Conservation (phyloP, 37 sponge, comb jelly and placozoan genomes). For the Hexactinellida sp. region DNA sequence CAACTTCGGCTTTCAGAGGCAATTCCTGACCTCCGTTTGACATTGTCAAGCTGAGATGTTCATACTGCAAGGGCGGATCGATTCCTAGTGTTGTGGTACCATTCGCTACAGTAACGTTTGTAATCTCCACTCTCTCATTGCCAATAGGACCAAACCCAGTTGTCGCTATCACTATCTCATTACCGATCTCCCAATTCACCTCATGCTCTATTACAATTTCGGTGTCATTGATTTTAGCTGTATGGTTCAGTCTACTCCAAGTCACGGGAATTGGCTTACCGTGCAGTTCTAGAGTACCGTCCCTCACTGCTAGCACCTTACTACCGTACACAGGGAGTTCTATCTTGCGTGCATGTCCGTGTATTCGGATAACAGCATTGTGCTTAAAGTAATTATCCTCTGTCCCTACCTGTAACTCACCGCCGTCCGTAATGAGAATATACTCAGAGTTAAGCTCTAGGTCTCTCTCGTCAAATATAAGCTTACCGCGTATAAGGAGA, state of each 20-base stretch:
- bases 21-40: constrained; percentile 39
- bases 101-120: constrained; percentile 20
- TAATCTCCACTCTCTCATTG: constrained; percentile 72
- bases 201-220: constrained; percentile 32
- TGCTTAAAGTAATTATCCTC: constrained; percentile 63
- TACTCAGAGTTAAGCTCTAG: constrained; percentile 55
- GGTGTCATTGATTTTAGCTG: constrained; percentile 41
- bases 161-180: constrained; percentile 65
- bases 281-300: constrained; percentile 85
- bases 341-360: constrained; percentile 71
- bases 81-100: constrained; percentile 29
- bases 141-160: constrained; percentile 70
- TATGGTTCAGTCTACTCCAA: constrained; percentile 68
- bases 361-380: constrained; percentile 63
- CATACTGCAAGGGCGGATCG: constrained; percentile 36
- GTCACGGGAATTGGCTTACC: constrained; percentile 65
- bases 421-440: constrained; percentile 59
- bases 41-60: constrained; percentile 56
- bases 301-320: constrained; percentile 76
- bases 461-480: constrained; percentile 75
- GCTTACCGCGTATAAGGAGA: constrained; percentile 69
- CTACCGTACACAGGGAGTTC: constrained; percentile 93
- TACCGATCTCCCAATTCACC: constrained; percentile 69
- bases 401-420: constrained; percentile 67
- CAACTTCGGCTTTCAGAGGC: constrained; percentile 75